Conservation (phyloP, 2,113 vertebrate species). For the Pithys albifrons region DNA sequence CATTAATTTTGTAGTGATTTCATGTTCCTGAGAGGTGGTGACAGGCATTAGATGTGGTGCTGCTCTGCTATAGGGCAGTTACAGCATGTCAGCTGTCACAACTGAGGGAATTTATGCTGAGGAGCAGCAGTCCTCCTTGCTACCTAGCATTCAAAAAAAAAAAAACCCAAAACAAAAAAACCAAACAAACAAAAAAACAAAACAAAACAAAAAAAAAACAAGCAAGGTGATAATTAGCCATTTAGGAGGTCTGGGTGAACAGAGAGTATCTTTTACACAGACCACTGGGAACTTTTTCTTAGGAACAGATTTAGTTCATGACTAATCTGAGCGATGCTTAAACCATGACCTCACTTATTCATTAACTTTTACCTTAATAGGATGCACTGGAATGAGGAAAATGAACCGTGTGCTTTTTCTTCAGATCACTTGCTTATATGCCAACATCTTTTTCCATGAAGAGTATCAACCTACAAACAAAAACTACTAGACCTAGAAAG, state of each 20-base stretch:
- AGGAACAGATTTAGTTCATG: slow-evolving; percentile 8
- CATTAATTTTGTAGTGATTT: neutral
- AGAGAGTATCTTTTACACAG: neutral
- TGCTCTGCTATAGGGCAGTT: neutral
- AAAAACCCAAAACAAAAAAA: neutral
- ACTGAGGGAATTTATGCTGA: neutral
- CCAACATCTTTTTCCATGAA: neutral
- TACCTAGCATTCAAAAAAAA: neutral
- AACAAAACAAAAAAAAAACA: no score
- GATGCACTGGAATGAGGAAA: neutral
- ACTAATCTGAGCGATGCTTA: slow-evolving; percentile 22
- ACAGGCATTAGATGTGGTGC: neutral
- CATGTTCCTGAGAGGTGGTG: neutral
- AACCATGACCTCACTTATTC: slow-evolving; percentile 2
- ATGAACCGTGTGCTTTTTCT: neutral
- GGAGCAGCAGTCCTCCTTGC: neutral
- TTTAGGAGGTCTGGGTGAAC: neutral
- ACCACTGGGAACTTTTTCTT: neutral
- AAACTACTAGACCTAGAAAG: neutral
- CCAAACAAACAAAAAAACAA: neutral
- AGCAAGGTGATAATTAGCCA: neutral
- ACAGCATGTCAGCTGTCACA: neutral
- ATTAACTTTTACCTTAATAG: neutral
- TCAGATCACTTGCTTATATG: neutral
- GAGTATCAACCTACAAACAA: neutral